Conservation (phyloP, 2,797 vertebrate species). For the Lagodon rhomboides region DNA sequence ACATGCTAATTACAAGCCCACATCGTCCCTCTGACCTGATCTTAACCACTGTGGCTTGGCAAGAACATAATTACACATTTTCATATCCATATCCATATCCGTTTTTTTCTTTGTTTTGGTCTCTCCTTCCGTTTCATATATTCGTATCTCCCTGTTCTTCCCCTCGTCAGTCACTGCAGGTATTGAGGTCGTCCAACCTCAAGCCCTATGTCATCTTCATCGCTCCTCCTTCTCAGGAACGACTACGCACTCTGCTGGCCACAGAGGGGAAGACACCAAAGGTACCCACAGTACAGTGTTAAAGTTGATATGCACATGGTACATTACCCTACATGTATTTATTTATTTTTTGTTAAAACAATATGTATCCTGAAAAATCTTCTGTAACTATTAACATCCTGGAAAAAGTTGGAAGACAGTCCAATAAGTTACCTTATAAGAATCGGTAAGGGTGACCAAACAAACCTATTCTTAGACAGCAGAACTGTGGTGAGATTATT, state of each 20-base stretch:
- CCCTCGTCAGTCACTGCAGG: constrained; percentile 89
- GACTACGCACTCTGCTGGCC: constrained; percentile 93
- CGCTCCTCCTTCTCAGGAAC: constrained; percentile 94
- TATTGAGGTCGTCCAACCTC: constrained; percentile 93
- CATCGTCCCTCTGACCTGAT: background rate
- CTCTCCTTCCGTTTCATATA: background rate
- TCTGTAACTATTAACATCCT: no score
- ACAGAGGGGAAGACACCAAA: constrained; percentile 95
- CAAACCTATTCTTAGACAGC: no score
- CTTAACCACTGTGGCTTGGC: background rate
- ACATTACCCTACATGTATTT: background rate
- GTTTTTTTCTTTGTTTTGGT: background rate
- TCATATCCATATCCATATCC: no score
- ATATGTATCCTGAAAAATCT: no score
- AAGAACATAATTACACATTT: constrained; percentile 21
- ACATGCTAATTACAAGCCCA: constrained; percentile 23
- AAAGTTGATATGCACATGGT: background rate
- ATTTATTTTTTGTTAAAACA: background rate
- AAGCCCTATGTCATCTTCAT: constrained; percentile 98
- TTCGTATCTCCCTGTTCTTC: background rate
- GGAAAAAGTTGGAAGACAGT: no score
- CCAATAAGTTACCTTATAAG: no score
- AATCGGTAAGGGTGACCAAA: no score
- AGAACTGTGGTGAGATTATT: no score
- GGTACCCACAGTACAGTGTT: constrained; percentile 78